Evolutionary conservation across 1,140 invertebrate species (phyloP), one percentile per base, ranked within the genome.

Genomic region (Planococcus citri): DNA sequence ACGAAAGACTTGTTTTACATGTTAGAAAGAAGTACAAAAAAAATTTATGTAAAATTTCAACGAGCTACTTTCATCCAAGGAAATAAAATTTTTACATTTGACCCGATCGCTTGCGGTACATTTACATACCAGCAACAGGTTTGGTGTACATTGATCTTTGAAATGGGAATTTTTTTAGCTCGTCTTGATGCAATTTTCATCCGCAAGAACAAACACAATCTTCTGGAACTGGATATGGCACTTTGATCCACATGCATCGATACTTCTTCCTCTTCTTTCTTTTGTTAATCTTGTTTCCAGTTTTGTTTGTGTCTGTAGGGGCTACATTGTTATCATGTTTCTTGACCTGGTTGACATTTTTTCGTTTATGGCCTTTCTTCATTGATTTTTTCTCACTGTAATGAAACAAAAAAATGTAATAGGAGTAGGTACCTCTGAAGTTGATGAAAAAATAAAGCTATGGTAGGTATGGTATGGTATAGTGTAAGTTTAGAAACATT

Each of bases 191-290:
- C n/a, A 51, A 20, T 51, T 33, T 33, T n/a, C n/a, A 33, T 51
- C 41, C 41, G 68, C 75, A 76, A 10, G 76, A 72, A 68, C 76
- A 77, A 0, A 74, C 69, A 70, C 79, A 80, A 69, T 77, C 76
- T 41, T 76, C 76, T 14, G 79, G 76, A 14, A 80, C 76, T 8
- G 79, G 78, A 74, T 79, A 80, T 0, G 78, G 79, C 1, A 80
- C 78, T 72, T 78, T 78, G 10, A 79, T 74, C 79, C 79, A 80
- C 9, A 75, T 68, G 72, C 79, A 80, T 27, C 70, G 71, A 68
- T 74, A 74, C n/a, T 76, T 75, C 22, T 74, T 72, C 20, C 72
- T 51, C 29, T 70, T 72, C 37, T 70, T 71, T 73, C 69, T 37
- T 60, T 58, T 69, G n/a, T 10, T 8, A 57, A 58, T 64, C 21